Base-by-base conservation (phyloP, 2,888 invertebrate genomes). In the Rhodophaea formosa region DNA sequence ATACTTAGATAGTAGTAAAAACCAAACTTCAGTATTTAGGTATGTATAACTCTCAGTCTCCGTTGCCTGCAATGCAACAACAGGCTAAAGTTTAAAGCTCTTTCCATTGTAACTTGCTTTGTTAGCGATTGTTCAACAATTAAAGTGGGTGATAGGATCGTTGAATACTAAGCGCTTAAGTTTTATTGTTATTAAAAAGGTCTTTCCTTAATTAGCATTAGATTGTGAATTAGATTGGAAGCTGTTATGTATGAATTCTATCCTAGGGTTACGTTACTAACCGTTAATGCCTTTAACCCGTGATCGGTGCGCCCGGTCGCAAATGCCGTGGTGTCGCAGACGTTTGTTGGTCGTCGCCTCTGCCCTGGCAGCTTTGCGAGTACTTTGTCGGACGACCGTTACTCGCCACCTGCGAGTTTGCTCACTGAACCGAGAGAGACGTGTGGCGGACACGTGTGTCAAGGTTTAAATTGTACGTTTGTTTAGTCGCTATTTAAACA, bases 381-480 rank as follows among this genome's bases (percentile, higher is more conserved):
- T 51, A 55, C 71, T 72, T 74, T 77, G 77, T 72, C 67, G 65
- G 65, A 49, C 77, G 82, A 86, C 90, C 89, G 90, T 90, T 91
- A 90, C 69, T 79, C 78, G 82, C 83, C 89, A 90, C 89, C 89
- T 89, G 90, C 87, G 75, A 72, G 71, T 60, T 72, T 83, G 83
- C 84, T 79, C 87, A 90, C 75, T 88, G 88, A 88, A 82, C 86
- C 84, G 88, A 83, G 77, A 79, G 84, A 82, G 88, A 86, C 88
- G 80, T 73, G 67, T 69, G 71, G 57, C 66, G 72, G 65, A 74
- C 83, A 84, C 81, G 80, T 80, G 82, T 76, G 60, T 59, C 60
- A 68, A 73, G 73, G 74, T 72, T 72, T 73, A 73, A 71, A 72
- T 69, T 68, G 68, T 63, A 66, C 49, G 62, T 71, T 71, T 71